A percentile compares a stretch with the other conserved stretches of the same genome.
phyloP scores from a whole-genome alignment of 2,888 invertebrate genomes.

The Torymus tubicola region DNA sequence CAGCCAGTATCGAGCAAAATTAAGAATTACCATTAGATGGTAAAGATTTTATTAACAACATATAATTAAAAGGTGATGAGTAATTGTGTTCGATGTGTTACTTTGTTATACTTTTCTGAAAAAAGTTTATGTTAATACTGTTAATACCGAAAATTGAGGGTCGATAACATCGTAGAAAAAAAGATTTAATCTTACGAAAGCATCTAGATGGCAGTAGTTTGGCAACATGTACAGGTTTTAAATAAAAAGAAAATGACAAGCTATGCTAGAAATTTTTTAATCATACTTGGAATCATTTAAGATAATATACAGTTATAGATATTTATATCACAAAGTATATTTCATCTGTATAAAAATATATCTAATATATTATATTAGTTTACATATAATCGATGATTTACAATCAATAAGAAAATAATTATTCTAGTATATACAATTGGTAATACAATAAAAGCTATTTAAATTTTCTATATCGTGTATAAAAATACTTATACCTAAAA shows the following conservation, averaged over 20 bases:
- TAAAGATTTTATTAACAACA: neutral
- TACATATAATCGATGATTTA: neutral
- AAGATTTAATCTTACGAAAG: too few relatives aligned
- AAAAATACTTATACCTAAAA: constrained; percentile 39
- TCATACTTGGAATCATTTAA: neutral
- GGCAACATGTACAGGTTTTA: too few relatives aligned
- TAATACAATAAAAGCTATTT: too few relatives aligned
- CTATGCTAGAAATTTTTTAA: too few relatives aligned
- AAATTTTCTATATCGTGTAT: neutral
- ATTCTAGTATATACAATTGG: neutral
- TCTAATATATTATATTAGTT: neutral
- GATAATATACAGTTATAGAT: neutral
- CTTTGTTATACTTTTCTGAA: neutral
- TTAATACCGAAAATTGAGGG: constrained; percentile 5
- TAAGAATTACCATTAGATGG: constrained; percentile 2
- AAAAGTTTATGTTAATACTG: neutral
- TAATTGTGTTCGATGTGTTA: neutral
- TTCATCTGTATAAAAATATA: constrained; percentile 36
- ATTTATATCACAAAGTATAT: constrained; percentile 31
- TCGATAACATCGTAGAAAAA: neutral
- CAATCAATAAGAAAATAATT: neutral
- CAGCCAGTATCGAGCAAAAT: neutral
- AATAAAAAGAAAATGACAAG: too few relatives aligned
- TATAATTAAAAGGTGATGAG: too few relatives aligned
- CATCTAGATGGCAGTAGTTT: too few relatives aligned